Percentiles rank a stretch among this genome's conserved stretches.
Evolutionary conservation across 2,888 invertebrate species (phyloP).

Genomic region (Nephrotoma appendiculata): DNA sequence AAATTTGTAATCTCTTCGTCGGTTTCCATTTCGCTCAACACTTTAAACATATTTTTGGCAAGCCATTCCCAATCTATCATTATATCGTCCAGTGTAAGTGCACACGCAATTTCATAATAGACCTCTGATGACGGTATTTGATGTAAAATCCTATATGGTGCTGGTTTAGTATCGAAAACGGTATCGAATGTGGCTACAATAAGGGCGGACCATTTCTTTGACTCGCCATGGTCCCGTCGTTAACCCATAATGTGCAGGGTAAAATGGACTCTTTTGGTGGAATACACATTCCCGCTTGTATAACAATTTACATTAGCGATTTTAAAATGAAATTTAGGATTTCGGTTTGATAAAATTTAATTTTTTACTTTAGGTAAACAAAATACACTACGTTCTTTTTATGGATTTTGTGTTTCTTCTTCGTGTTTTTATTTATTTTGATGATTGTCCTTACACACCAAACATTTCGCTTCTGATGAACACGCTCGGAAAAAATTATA

Average conservation of each 20-base stretch:
- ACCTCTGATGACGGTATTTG: slow-evolving; percentile 87
- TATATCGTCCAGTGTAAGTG: slow-evolving; percentile 76
- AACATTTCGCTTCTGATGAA: too few species aligned
- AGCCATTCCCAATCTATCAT: slow-evolving; percentile 91
- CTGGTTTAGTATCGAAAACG: slow-evolving; percentile 88
- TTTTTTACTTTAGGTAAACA: background rate
- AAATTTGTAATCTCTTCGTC: slow-evolving; percentile 92
- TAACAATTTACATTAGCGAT: background rate
- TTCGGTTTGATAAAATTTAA: background rate
- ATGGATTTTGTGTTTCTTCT: background rate
- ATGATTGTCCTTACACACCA: too few species aligned
- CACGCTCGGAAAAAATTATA: too few species aligned
- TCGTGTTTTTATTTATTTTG: background rate
- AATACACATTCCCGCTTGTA: slow-evolving; percentile 63
- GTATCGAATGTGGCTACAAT: slow-evolving; percentile 92
- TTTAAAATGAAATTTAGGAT: background rate
- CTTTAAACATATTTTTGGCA: slow-evolving; percentile 68
- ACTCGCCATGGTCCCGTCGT: slow-evolving; percentile 78
- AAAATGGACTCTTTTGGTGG: slow-evolving; percentile 89
- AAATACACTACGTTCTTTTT: background rate
- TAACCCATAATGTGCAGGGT: slow-evolving; percentile 70
- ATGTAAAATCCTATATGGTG: slow-evolving; percentile 89
- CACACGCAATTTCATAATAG: slow-evolving; percentile 80
- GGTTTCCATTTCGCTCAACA: slow-evolving; percentile 78
- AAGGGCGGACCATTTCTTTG: slow-evolving; percentile 66